Base-by-base conservation (phyloP, 1,140 invertebrate species). In the Helicorthomorpha holstii region DNA sequence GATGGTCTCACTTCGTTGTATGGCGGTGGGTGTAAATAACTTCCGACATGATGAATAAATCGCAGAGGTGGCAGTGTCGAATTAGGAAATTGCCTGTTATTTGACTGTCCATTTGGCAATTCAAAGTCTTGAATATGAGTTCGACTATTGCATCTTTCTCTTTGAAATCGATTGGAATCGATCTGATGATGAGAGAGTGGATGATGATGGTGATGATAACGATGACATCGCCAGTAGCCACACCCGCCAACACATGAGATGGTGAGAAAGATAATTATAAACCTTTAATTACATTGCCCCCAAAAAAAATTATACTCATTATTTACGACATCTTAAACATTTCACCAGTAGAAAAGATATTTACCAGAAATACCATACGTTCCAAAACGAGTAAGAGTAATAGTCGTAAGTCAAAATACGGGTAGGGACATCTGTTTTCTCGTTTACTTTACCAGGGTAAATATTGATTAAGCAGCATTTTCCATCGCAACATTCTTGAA, bases 1-100 rank as follows among this genome's bases (percentile, higher is more conserved):
- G n/a, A n/a, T n/a, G n/a, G 44, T 43, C 22, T 63, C 66, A 85
- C 84, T 76, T 87, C 85, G 52, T 80, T 80, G 66, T 88, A 88
- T 0, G 83, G 83, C 10, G 81, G 81, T 51, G 77, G 76, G 29
- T 83, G 77, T 0, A 82, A 78, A 58, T 85, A 81, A 43, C 81
- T 85, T 50, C 78, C 79, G 62, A 34, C 16, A 34, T 82, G 85
- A 59, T 81, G 73, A 58, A 80, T 82, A 60, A 84, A 85, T 57
- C 81, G 78, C 1, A 82, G 82, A 14, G 82, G 82, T 0, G 78
- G 77, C 66, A 81, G 85, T 60, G 79, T 81, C 7, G 81, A 75
- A 0, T 10, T 7, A 7, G 27, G 27, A 45, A 41, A 34, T 38
- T 24, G 16, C 2, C 23, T 24, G 29, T 44, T 25, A 29, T 50